Evolutionary conservation across 2,797 vertebrate genomes (phyloP).

Genomic region (Pseudotriccus pelzelni): DNA sequence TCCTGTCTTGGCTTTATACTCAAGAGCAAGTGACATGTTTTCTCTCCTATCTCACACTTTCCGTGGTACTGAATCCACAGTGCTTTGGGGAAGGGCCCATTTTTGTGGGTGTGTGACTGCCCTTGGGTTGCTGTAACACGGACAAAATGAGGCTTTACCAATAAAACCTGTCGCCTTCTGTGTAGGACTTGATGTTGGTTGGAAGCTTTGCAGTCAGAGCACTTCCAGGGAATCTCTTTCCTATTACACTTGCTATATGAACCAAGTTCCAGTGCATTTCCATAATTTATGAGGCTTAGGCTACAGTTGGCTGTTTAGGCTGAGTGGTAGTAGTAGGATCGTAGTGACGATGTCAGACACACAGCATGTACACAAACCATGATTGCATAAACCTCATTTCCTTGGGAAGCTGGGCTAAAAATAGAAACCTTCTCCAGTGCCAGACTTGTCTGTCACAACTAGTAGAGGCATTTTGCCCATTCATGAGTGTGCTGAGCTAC

Average conservation of each 20-base stretch:
- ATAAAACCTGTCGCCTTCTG: not conserved
- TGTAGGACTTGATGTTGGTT: not conserved
- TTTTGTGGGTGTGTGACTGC: not conserved
- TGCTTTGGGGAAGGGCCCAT: not conserved
- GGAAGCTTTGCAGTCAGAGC: not conserved
- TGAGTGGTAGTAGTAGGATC: not conserved
- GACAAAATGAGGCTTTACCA: not conserved
- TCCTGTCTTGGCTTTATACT: not conserved
- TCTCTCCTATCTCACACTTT: not conserved
- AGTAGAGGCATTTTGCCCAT: not conserved
- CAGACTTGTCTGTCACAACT: not conserved
- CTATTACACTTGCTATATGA: not conserved
- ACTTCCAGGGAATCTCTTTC: not conserved
- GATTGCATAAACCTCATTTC: not conserved
- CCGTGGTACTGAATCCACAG: not conserved
- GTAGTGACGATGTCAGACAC: not conserved
- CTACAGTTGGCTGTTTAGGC: not conserved
- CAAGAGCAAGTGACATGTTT: not conserved
- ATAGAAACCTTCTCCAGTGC: not conserved
- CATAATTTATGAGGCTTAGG: not conserved
- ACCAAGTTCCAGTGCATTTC: not conserved
- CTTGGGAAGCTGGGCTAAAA: not conserved
- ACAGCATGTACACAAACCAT: rapidly evolving
- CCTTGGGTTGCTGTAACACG: not conserved
- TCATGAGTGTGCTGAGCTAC: not conserved